phyloP scores from a whole-genome alignment of 2,113 vertebrate species.

The Ranitomeya imitator region DNA sequence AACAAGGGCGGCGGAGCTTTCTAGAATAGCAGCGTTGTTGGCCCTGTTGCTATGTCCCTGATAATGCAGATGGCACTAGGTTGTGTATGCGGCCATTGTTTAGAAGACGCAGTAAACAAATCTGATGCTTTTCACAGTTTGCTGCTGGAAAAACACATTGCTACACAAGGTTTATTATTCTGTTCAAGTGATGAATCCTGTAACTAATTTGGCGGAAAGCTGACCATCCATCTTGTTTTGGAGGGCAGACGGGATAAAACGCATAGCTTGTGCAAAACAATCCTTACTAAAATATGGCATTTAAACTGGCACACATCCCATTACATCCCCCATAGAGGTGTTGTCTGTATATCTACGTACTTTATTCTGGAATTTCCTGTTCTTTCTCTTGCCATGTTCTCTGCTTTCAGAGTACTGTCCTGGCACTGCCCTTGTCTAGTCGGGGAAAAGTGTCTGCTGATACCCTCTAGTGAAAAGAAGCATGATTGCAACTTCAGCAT shows the following conservation, averaged over 20 bases:
- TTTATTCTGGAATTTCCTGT: conserved; percentile 56
- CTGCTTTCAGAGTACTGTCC: conserved; percentile 49
- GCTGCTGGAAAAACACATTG: neutral
- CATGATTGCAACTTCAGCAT: conserved; percentile 14
- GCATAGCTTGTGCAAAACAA: conserved; percentile 13
- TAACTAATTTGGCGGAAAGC: neutral
- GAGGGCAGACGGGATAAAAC: conserved; percentile 1
- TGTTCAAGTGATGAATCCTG: neutral
- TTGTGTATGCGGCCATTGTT: neutral
- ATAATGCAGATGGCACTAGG: neutral
- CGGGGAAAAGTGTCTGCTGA: neutral
- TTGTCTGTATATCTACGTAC: conserved; percentile 50
- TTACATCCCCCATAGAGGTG: conserved; percentile 51
- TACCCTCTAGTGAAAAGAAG: conserved; percentile 50
- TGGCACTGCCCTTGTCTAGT: conserved; percentile 45
- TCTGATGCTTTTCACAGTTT: neutral
- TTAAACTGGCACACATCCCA: conserved; percentile 39
- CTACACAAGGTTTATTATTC: neutral
- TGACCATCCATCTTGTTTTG: neutral
- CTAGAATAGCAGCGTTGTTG: neutral
- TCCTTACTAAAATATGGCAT: conserved; percentile 43
- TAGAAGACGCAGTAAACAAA: neutral
- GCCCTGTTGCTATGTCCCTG: neutral
- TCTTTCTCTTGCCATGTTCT: conserved; percentile 51
- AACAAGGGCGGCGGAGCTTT: neutral